Evolutionary conservation across 2,888 invertebrate species (phyloP).

Genomic region (Diarsia brunnea): DNA sequence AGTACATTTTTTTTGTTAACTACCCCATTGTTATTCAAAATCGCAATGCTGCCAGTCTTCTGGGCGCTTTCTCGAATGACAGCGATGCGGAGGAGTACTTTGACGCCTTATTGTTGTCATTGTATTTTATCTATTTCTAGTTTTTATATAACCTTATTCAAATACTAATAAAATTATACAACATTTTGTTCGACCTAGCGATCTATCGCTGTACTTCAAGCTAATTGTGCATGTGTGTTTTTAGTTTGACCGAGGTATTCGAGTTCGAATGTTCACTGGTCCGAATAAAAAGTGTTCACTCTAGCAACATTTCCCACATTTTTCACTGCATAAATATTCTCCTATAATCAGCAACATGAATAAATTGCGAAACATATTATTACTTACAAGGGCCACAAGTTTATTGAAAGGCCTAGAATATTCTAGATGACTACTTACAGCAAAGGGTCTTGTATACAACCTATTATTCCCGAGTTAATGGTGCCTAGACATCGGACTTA

Average conservation of each 20-base stretch:
- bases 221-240: neutral
- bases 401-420: slow-evolving; percentile 40
- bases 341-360: slow-evolving; percentile 25
- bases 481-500: slow-evolving; percentile 34
- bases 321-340: slow-evolving; percentile 6
- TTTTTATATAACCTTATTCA: no score
- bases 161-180: no score
- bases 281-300: neutral
- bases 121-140: no score
- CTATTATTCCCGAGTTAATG: slow-evolving; percentile 54
- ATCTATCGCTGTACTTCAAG: neutral
- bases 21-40: no score
- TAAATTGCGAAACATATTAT: slow-evolving; percentile 36
- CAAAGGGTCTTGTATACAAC: slow-evolving; percentile 12
- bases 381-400: slow-evolving; percentile 6
- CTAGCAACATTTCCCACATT: slow-evolving; percentile 21
- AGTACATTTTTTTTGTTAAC: no score
- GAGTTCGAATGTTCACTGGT: neutral
- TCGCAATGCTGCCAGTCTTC: no score
- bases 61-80: no score
- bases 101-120: no score
- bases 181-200: neutral
- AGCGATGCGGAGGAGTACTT: no score
- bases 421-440: slow-evolving; percentile 26
- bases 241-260: neutral